phyloP scores from a whole-genome alignment of 2,113 vertebrate genomes.

The Antechinus flavipes region DNA sequence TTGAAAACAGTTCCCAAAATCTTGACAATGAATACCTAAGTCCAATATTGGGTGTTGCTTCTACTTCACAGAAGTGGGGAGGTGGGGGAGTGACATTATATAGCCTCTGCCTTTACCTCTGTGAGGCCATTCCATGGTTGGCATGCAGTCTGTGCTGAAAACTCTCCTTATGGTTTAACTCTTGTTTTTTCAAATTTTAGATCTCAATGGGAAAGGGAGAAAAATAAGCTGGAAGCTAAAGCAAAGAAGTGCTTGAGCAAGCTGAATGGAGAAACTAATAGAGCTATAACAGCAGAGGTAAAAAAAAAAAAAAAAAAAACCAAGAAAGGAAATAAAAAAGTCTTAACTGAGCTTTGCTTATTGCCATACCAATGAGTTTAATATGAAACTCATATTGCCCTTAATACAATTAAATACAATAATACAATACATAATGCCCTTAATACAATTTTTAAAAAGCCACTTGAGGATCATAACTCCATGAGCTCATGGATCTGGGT shows the following conservation, averaged over 20 bases:
- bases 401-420: slow-evolving; percentile 5
- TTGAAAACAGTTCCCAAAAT: not conserved
- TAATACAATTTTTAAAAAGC: slow-evolving; percentile 27
- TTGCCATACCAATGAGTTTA: slow-evolving; percentile 19
- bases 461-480: not conserved
- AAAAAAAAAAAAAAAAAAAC: slow-evolving; percentile 6
- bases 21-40: not conserved
- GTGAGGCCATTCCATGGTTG: slow-evolving; percentile 21
- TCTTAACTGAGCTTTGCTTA: slow-evolving; percentile 25
- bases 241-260: slow-evolving; percentile 73
- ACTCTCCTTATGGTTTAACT: slow-evolving; percentile 17
- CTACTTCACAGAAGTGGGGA: not conserved
- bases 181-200: slow-evolving; percentile 67
- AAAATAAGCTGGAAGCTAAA: slow-evolving; percentile 62
- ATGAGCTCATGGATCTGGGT: not conserved
- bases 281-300: slow-evolving; percentile 70
- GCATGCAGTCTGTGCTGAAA: not conserved
- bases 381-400: not conserved
- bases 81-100: not conserved
- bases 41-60: not conserved
- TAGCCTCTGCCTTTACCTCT: not conserved
- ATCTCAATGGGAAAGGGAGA: slow-evolving; percentile 74
- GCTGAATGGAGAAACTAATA: slow-evolving; percentile 70
- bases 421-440: not conserved
- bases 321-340: not conserved